These are phyloP conservation scores for Calephelis nemesis DNA, from an alignment of 1,140 invertebrate genomes.

Conservation along the genomic window DNA sequence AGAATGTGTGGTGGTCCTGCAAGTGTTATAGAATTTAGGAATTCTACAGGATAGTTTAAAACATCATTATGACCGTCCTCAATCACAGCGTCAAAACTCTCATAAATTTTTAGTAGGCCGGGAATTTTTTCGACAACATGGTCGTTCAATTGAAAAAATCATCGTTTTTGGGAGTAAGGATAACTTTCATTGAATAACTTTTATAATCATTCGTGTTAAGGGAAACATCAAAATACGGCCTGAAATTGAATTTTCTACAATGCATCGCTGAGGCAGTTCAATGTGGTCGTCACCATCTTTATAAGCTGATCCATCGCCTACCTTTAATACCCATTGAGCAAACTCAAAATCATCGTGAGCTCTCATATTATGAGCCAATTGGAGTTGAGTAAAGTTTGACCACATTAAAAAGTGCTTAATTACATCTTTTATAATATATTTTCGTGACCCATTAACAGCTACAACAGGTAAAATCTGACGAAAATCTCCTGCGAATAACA, in stretches of 20 bases:
- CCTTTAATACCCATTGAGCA: conserved; percentile 33
- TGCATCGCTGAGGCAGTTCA: conserved; percentile 34
- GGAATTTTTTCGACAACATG: conserved; percentile 36
- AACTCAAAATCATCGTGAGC: conserved; percentile 10
- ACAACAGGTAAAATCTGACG: neutral
- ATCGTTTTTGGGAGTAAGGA: conserved; percentile 34
- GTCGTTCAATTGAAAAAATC: conserved; percentile 35
- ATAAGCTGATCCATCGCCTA: conserved; percentile 35
- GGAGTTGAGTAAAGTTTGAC: conserved; percentile 7
- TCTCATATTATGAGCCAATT: conserved; percentile 8
- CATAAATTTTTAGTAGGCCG: conserved; percentile 28
- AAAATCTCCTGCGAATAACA: conserved; percentile 8
- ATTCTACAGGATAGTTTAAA: conserved; percentile 32
- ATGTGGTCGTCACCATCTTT: conserved; percentile 27
- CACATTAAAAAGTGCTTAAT: conserved; percentile 5
- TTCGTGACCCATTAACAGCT: conserved; percentile 5
- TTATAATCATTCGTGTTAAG: conserved; percentile 35
- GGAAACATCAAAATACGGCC: conserved; percentile 22
- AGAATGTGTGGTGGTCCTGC: conserved; percentile 33
- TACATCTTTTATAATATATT: neutral
- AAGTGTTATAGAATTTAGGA: conserved; percentile 33
- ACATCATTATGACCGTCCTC: conserved; percentile 5
- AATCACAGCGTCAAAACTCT: conserved; percentile 5
- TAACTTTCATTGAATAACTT: conserved; percentile 39
- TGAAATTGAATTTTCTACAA: conserved; percentile 23